Conservation (phyloP, 2,888 invertebrate genomes). For the Polymixis flavicincta region DNA sequence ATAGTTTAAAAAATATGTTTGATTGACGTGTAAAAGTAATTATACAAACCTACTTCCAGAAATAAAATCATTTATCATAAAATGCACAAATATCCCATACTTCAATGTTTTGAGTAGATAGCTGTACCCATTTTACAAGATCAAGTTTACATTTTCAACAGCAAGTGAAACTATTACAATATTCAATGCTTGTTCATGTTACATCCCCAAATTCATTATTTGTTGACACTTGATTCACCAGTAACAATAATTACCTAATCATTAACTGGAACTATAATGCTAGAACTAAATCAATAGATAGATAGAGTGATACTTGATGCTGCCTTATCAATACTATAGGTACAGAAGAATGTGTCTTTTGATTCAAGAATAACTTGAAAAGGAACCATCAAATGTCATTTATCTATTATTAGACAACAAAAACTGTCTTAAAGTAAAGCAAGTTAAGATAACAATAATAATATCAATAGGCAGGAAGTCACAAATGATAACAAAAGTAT, state of each 20-base stretch:
- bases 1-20: too few relatives aligned
- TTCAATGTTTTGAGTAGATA: too few relatives aligned
- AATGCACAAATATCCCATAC: too few relatives aligned
- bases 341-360: background rate
- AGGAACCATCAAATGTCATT: background rate
- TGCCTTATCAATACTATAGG: background rate
- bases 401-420: conserved; percentile 3
- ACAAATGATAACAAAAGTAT: conserved; percentile 13
- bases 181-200: background rate
- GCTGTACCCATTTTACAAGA: background rate
- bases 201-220: background rate
- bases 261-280: background rate
- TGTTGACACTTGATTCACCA: background rate
- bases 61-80: too few relatives aligned
- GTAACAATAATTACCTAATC: background rate
- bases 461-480: conserved; percentile 16
- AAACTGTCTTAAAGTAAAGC: background rate
- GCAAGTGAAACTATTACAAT: too few relatives aligned
- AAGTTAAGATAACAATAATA: conserved; percentile 14
- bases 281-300: background rate
- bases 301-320: too few relatives aligned
- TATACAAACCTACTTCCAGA: too few relatives aligned
- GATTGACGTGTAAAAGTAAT: too few relatives aligned
- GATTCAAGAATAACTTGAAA: conserved; percentile 5
- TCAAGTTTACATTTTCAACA: background rate